Evolutionary conservation across 2,113 vertebrate species (phyloP).

Genomic region (Carassius carassius): DNA sequence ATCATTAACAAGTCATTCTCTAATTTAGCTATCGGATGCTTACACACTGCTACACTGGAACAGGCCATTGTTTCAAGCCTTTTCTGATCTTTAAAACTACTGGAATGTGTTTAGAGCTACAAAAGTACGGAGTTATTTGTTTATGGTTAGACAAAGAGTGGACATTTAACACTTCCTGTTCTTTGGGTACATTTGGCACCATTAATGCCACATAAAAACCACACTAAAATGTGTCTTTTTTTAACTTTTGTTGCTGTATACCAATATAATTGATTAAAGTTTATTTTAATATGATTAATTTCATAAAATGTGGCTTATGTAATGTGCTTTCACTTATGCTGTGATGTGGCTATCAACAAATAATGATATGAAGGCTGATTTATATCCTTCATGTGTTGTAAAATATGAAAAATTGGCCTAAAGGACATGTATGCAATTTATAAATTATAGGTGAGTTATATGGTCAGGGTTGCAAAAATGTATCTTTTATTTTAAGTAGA

Average conservation of each 20-base stretch:
- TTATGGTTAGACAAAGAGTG: background rate
- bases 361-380: background rate
- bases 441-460: background rate
- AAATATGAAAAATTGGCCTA: background rate
- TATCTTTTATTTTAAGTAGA: background rate
- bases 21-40: background rate
- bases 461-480: background rate
- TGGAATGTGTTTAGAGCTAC: background rate
- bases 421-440: background rate
- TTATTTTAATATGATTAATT: background rate
- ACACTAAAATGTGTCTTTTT: background rate
- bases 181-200: background rate
- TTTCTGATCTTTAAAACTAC: background rate
- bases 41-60: background rate
- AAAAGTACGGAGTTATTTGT: background rate
- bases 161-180: background rate
- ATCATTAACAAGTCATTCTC: conserved; percentile 50
- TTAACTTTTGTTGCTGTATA: background rate
- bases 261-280: background rate
- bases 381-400: background rate
- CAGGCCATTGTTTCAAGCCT: background rate
- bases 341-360: background rate
- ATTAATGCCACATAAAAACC: background rate
- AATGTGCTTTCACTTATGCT: background rate
- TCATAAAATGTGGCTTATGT: background rate